Evolutionary conservation across 1,140 invertebrate species (phyloP), one percentile per base, ranked within the genome.

Genomic region (Drosophila chauvacae): DNA sequence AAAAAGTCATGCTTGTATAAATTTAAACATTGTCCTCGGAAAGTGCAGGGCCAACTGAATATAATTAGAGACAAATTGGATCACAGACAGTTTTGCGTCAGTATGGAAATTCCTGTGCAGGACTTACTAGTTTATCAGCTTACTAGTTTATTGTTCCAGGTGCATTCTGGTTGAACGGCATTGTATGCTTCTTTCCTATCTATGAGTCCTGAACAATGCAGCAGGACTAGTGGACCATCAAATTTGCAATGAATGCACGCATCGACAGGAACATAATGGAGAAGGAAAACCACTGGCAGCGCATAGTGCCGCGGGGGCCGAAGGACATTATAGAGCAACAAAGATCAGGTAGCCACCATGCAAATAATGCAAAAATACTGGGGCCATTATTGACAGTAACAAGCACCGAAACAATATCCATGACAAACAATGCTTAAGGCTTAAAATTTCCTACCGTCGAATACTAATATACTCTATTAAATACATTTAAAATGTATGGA

Each of bases 301-400:
- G 30, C 35, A 58, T 57, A 72, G 47, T 23, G 57, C 59, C 59
- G 13, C 13, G 13, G 45, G 41, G 39, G 7, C 18, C 33, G 41
- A 56, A 62, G 14, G 20, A 63, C 30, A 66, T 20, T 35, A 30
- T 37, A 16, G 44, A 56, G 45, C 39, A 47, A 10, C 41, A 18
- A 10, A 13, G 20, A 55, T 50, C 56, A 75, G 75, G 80, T 75
- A 77, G 39, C 42, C 37, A 26, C 23, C 45, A 55, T 80, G 69
- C 37, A 72, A 84, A 90, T 80, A 88, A 81, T 76, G 69, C 80
- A 64, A 58, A 79, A 88, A 78, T 87, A 16, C 51, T 56, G 59
- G 51, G 60, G 51, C 85, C 75, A 84, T 84, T 78, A 81, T 81
- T 90, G 85, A 72, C 80, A 84, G 66, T 78, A 84, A 69, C 85